Evolutionary conservation across 1,140 invertebrate genomes (phyloP), one percentile per base, ranked within the genome.

Genomic region (Cardiocondyla obscurior): DNA sequence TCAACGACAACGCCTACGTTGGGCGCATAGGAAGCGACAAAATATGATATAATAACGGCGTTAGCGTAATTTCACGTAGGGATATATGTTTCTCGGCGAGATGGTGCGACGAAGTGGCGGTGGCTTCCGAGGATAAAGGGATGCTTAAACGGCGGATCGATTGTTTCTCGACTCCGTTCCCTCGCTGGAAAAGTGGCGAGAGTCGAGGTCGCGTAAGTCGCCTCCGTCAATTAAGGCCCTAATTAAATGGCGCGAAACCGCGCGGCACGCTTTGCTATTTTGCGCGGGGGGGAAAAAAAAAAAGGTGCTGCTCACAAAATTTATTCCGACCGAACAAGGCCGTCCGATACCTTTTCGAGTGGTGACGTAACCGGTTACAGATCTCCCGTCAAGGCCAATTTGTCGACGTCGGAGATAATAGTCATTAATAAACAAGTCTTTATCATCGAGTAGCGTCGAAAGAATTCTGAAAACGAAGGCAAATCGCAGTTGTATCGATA

Each of bases 401-500:
- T 33, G 7, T 12, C 22, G 2, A 12, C 30, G 30, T 30, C 4
- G 12, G 39, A 42, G 49, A 55, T 39, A 77, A 77, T 79, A 69
- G 19, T 69, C 46, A 14, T 53, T 33, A 79, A 69, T 53, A 79
- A 79, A 79, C 33, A 79, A 69, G 33, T 67, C 74, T 65, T 53
- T 53, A 79, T 69, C 33, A 42, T 8, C 10, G 33, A 49, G 8
- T n/a, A n/a, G 10, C 10, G 6, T 14, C 28, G 3, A 2, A 51
- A 8, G 22, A 79, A 67, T 67, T 5, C 19, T 22, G 46, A 51
- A 77, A 67, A 77, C 7, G 14, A 36, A 67, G 58, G 46, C 60
- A 42, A 14, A 67, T 51, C 58, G 57, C 64, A n/a, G n/a, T 22
- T 64, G 19, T 14, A 76, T 64, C 42, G 36, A 64, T 64, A 76